Percentiles rank a stretch among this genome's conserved stretches.
These are phyloP conservation scores for Proales similis DNA, from an alignment of 1,140 invertebrate species.

Conservation along the genomic window DNA sequence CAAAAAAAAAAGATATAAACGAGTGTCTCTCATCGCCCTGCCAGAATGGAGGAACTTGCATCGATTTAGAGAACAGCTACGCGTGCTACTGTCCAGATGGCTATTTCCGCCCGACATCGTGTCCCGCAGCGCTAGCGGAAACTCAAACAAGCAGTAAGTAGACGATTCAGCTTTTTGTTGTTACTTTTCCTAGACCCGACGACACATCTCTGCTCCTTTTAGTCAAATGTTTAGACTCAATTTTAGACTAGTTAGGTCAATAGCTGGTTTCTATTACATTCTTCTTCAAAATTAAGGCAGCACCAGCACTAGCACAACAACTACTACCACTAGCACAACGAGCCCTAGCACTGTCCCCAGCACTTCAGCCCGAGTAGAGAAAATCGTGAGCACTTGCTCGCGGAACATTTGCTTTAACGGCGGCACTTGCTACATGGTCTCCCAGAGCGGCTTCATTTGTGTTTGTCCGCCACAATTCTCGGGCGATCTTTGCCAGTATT, in stretches of 20 bases:
- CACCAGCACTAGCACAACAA: not conserved
- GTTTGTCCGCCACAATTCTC: conserved; percentile 48
- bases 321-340: conserved; percentile 2
- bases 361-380: conserved; percentile 4
- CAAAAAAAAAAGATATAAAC: conserved; percentile 28
- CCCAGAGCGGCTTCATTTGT: conserved; percentile 61
- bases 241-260: too few relatives aligned
- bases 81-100: conserved; percentile 58
- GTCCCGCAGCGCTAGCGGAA: conserved; percentile 15
- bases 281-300: too few relatives aligned
- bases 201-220: too few relatives aligned
- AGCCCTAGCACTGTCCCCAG: not conserved
- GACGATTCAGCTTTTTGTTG: too few relatives aligned
- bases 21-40: conserved; percentile 33
- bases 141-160: conserved; percentile 17
- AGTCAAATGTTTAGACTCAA: too few relatives aligned
- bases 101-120: conserved; percentile 58
- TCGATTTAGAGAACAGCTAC: conserved; percentile 31
- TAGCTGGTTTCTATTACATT: too few relatives aligned
- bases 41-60: conserved; percentile 37
- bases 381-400: conserved; percentile 33
- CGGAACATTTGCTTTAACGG: conserved; percentile 60
- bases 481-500: conserved; percentile 51
- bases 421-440: conserved; percentile 56
- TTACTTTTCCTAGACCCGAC: too few relatives aligned